Percentiles rank a stretch among this genome's conserved stretches.
Conservation (phyloP, 2,888 invertebrate species). For the Galerucella nymphaeae region DNA sequence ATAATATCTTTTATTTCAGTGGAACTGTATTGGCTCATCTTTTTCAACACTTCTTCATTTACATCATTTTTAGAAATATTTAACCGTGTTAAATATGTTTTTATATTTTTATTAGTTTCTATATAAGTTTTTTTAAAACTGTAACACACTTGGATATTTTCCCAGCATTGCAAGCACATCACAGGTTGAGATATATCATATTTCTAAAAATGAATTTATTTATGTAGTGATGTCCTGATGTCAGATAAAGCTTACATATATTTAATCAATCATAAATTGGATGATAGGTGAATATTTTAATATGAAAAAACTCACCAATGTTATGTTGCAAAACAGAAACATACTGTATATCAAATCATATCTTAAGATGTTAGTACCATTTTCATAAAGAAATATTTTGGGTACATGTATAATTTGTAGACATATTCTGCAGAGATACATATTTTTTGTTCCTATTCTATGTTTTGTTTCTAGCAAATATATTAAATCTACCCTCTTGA, state of each 20-base stretch:
- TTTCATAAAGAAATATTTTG: slow-evolving; percentile 35
- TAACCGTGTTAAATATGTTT: slow-evolving; percentile 23
- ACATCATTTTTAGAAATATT: slow-evolving; percentile 16
- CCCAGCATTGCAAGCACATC: slow-evolving; percentile 40
- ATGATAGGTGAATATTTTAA: background rate
- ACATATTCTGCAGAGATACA: slow-evolving; percentile 33
- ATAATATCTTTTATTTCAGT: slow-evolving; percentile 9
- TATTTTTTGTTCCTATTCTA: background rate
- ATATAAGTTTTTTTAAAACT: slow-evolving; percentile 36
- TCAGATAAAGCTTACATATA: background rate
- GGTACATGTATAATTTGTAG: slow-evolving; percentile 20
- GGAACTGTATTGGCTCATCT: slow-evolving; percentile 29
- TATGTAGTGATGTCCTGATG: background rate
- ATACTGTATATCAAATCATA: slow-evolving; percentile 33
- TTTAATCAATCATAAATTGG: no score
- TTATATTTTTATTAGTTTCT: slow-evolving; percentile 36
- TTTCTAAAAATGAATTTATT: slow-evolving; percentile 11
- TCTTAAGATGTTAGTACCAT: slow-evolving; percentile 24
- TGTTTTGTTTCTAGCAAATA: slow-evolving; percentile 16
- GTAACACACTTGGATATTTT: slow-evolving; percentile 34
- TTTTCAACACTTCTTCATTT: slow-evolving; percentile 14
- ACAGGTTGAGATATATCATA: slow-evolving; percentile 33
- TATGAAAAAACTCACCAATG: slow-evolving; percentile 27
- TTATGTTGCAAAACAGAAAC: slow-evolving; percentile 32
- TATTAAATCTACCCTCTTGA: slow-evolving; percentile 22